Base-by-base conservation (phyloP, 2,797 vertebrate genomes). In the Epinephelus awoara region DNA sequence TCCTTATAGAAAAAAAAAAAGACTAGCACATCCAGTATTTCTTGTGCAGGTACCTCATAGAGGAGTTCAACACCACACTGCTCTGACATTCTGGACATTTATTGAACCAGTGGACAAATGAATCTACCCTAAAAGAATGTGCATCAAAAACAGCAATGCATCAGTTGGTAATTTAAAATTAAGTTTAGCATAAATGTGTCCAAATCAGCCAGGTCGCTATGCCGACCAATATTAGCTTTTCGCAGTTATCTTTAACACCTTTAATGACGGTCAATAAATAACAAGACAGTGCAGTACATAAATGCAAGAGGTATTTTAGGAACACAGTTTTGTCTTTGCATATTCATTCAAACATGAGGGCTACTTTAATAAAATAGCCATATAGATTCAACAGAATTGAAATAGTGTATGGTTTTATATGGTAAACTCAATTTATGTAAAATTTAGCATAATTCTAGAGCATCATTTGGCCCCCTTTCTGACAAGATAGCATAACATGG, bases 71-170 rank as follows among this genome's bases (percentile, higher is more conserved):
- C 11, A 54, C 59, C 40, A 54, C 27, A 62, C 21, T 29, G 44
- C 49, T 63, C 11, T 14, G 51, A 18, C 17, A 75, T 51, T 58
- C n/a, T 23, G 59, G 47, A 46, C 8, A 55, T 55, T 38, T 55
- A 50, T 11, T 67, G 21, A 67, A 71, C 62, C 42, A 64, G 7
- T 29, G 17, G 5, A 4, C 34, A 49, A 11, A 11, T 38, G 3
- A 46, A 68, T 38, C 17, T 19, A 13, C 40, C 46, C 11, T 2
- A 5, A 18, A 34, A 4, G 1, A 23, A 56, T 58, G 4, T 34
- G 10, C 3, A 63, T 25, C 6, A 46, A 46, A 71, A 70, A 70
- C 1, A 15, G 9, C 3, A 25, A 12, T 49, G 27, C 27, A 29
- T 4, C 10, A n/a, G 1, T 8, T 10, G 19, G 34, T 52, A 0